Conservation (phyloP, 1,140 invertebrate species). For the Trachelipus rathkii region DNA sequence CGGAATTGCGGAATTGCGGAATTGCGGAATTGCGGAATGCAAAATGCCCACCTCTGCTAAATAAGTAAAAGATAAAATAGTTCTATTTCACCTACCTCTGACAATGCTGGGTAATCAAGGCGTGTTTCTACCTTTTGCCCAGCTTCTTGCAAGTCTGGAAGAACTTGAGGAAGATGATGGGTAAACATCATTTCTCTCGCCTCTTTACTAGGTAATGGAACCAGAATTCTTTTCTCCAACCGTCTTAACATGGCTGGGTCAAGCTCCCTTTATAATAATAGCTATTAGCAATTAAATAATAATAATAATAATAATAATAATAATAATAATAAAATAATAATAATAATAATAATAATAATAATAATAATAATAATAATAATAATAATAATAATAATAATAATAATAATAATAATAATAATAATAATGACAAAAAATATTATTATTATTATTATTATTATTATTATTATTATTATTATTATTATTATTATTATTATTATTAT, state of each 20-base stretch:
- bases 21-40: too few relatives aligned
- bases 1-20: too few relatives aligned
- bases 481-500: neutral
- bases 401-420: neutral
- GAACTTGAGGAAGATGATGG: conserved; percentile 51
- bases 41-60: too few relatives aligned
- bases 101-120: conserved; percentile 58
- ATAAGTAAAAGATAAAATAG: neutral
- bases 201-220: conserved; percentile 66
- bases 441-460: too few relatives aligned
- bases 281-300: too few relatives aligned
- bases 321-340: too few relatives aligned
- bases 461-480: conserved; percentile 1
- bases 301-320: too few relatives aligned
- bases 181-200: conserved; percentile 65
- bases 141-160: conserved; percentile 49
- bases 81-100: conserved; percentile 50
- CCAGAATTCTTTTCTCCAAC: conserved; percentile 80
- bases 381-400: too few relatives aligned
- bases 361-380: too few relatives aligned
- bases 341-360: too few relatives aligned
- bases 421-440: neutral
- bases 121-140: conserved; percentile 50
- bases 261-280: conserved; percentile 60
- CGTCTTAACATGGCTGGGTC: conserved; percentile 80